Evolutionary conservation across 1,140 invertebrate species (phyloP), one percentile per base, ranked within the genome.

Genomic region (Zophobas atratus): DNA sequence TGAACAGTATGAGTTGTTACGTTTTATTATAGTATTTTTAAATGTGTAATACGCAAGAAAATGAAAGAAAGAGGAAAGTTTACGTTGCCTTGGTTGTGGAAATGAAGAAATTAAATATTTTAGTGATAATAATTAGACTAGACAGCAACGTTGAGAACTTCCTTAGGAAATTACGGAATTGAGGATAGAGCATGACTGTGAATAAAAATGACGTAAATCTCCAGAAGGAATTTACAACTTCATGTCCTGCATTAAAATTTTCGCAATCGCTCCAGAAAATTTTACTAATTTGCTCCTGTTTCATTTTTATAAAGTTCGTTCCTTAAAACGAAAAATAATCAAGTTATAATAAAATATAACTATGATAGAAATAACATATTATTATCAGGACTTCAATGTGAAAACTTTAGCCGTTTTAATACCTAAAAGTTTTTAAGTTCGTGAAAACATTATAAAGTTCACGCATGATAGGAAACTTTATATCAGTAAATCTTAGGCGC

Each of bases 381-480:
- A 70, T 70, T 73, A 73, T 73, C 71, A 56, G 56, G 71, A 72
- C 48, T 72, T 38, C 48, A 56, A 73, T 55, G 71, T 33, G 71
- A 73, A 73, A 73, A 73, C 71, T 73, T 73, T 73, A 6, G 35
- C 51, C 49, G 71, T 73, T 73, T 73, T 73, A 73, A 73, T 73
- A 73, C 71, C 71, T 41, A 73, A 73, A 73, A 53, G 35, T 73
- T 73, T 71, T 73, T 38, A 73, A 73, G 71, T 73, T 56, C 71
- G 71, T 73, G 71, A 73, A 73, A 73, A 73, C 71, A 73, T 73
- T 73, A 73, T 73, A 73, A 73, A 73, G 71, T 73, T 73, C 71
- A 73, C 71, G 71, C 71, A 73, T 73, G 71, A 73, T 73, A 73
- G 71, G 71, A 73, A 73, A 67, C 49, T 73, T 73, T 73, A 73